Base-by-base conservation (phyloP, 2,113 vertebrate genomes). In the Dromaius novaehollandiae region DNA sequence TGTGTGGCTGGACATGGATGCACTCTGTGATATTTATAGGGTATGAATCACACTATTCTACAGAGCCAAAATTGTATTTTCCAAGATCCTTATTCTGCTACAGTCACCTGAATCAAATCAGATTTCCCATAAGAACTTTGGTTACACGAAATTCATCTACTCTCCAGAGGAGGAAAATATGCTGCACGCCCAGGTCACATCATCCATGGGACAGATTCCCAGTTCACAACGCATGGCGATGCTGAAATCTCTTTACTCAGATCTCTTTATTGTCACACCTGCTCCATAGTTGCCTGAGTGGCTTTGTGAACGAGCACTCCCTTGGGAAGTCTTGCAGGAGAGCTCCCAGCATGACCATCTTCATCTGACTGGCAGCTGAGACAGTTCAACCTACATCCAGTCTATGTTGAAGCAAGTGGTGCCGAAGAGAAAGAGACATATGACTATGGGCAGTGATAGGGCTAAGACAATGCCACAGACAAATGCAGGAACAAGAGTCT, bases 1-100 rank as follows among this genome's bases (percentile, higher is more conserved):
- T 24, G 9, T 0, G 0, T 76, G 38, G 11, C 32, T 40, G 71
- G 44, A 32, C 1, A 2, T 1, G 28, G 44, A 61, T 38, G 55
- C 24, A 7, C 19, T 16, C 2, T 22, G 48, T 58, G 55, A 5
- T 69, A n/a, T 9, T 75, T 69, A 30, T 3, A n/a, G 55, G 83
- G 28, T 34, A 22, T 44, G 28, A 40, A 30, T 25, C n/a, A 65
- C 80, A 34, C 20, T 64, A 9, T 12, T 82, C 68, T 66, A 48
- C 28, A 44, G 61, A 55, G 24, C 81, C 40, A 65, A 46, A 22
- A n/a, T 16, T n/a, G 12, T 17, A 3, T 15, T 61, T 51, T 50
- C n/a, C 44, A 32, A 61, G 40, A 48, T 76, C 22, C 40, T 64
- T 73, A 40, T 28, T 32, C 30, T 50, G 34, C 8, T 63, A 42